Evolutionary conservation across 1,140 invertebrate species (phyloP), one percentile per base, ranked within the genome.

Genomic region (Trichomalopsis sarcophagae): DNA sequence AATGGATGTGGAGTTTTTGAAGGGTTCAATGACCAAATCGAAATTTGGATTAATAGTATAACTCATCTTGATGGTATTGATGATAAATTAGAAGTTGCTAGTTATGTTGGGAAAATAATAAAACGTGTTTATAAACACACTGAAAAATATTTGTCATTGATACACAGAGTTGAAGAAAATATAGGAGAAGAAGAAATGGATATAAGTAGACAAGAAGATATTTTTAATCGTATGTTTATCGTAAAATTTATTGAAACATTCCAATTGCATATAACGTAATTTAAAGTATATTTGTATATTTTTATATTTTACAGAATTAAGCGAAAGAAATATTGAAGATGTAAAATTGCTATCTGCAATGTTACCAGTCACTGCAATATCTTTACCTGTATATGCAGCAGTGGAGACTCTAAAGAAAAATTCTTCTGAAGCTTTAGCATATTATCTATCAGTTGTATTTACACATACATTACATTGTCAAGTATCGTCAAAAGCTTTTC

Each of bases 21-120:
- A 89, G 93, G 92, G 40, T 94, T 93, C 87, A 91, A 91, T 73
- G 92, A 95, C 82, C 96, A 96, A 90, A 94, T 96, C 50, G 94
- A 96, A 89, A 93, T 96, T 81, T 95, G 96, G 94, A 90, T 96
- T 17, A 94, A 96, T 87, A 93, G 94, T 2, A 90, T 94, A 44
- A 88, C 87, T 9, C 68, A 87, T 73, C 83, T 93, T 33, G 82
- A 91, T 83, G 81, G 84, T 81, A 76, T 89, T n/a, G 87, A 93
- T 33, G 87, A 92, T 30, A 92, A 86, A 83, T 71, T 86, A 0
- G 84, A 90, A 85, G 21, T 91, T 44, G 86, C 87, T n/a, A 62
- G 84, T 21, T 92, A 91, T 91, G 90, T 93, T 81, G 83, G 89
- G 44, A 90, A 90, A 77, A 82, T 89, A 17, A 27, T 92, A 17